These are phyloP conservation scores for Neuroterus valhalla DNA, from an alignment of 1,140 invertebrate genomes.

Conservation along the genomic window DNA sequence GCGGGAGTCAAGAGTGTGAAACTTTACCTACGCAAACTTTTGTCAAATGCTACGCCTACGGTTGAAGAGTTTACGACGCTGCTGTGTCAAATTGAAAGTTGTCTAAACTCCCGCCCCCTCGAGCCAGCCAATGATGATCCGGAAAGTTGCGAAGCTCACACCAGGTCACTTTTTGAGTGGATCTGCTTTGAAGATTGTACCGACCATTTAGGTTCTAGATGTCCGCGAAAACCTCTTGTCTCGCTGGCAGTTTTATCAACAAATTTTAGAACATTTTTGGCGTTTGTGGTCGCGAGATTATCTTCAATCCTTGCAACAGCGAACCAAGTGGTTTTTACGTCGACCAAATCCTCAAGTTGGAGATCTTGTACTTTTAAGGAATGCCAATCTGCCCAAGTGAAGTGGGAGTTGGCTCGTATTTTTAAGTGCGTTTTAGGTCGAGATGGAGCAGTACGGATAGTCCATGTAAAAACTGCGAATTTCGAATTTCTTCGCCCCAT, in stretches of 20 bases:
- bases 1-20: no score
- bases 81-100: conserved; percentile 45
- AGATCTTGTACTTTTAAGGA: conserved; percentile 11
- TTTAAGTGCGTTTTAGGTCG: not conserved
- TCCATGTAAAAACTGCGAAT: not conserved
- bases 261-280: conserved; percentile 31
- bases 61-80: conserved; percentile 50
- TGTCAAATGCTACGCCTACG: conserved; percentile 39
- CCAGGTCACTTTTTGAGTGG: conserved; percentile 57
- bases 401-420: not conserved
- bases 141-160: conserved; percentile 30
- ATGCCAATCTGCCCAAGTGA: not conserved
- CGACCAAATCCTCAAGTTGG: not conserved
- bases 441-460: not conserved
- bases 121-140: conserved; percentile 38
- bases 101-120: conserved; percentile 51
- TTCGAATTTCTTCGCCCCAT: not conserved
- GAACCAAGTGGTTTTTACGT: not conserved
- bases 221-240: not conserved
- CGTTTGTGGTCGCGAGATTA: conserved; percentile 27
- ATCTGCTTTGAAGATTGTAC: conserved; percentile 34
- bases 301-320: conserved; percentile 5
- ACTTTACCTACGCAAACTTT: conserved; percentile 37
- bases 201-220: conserved; percentile 17
- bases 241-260: conserved; percentile 31